Percentiles rank a stretch among this genome's conserved stretches.
These are phyloP conservation scores for Apamea monoglypha DNA, from an alignment of 2,888 invertebrate genomes.

Conservation along the genomic window DNA sequence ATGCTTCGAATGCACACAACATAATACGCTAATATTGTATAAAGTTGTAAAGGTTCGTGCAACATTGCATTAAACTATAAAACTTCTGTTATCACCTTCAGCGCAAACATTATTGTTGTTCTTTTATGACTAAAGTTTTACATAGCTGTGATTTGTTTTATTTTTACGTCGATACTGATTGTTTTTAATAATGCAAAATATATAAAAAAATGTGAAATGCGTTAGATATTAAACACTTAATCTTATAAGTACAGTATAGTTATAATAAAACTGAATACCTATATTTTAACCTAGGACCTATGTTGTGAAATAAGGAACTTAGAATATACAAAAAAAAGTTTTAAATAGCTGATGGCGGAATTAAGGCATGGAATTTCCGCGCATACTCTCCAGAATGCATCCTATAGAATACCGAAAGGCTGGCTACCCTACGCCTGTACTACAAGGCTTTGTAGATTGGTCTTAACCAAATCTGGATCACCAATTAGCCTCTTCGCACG, in stretches of 20 bases:
- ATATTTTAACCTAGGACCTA: not conserved
- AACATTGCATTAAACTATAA: slow-evolving; percentile 53
- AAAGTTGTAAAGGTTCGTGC: slow-evolving; percentile 30
- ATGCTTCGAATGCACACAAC: slow-evolving; percentile 54
- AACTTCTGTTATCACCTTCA: slow-evolving; percentile 23
- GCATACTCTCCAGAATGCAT: too few relatives aligned
- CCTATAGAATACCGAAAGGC: too few relatives aligned
- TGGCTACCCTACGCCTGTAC: too few relatives aligned
- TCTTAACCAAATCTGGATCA: too few relatives aligned
- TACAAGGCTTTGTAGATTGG: too few relatives aligned
- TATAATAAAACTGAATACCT: not conserved
- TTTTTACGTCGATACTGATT: not conserved
- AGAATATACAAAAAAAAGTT: not conserved
- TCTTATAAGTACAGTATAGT: too few relatives aligned
- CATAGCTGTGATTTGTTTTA: slow-evolving; percentile 10
- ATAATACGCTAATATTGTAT: slow-evolving; percentile 39
- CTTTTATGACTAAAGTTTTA: slow-evolving; percentile 32
- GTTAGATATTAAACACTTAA: not conserved
- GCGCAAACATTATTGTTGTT: slow-evolving; percentile 20
- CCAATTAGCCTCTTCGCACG: too few relatives aligned
- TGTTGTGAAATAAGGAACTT: not conserved
- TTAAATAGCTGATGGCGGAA: too few relatives aligned
- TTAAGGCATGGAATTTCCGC: too few relatives aligned
- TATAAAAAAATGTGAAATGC: not conserved
- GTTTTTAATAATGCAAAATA: not conserved